Base-by-base conservation (phyloP, 2,113 vertebrate species). In the Nesoenas mayeri region DNA sequence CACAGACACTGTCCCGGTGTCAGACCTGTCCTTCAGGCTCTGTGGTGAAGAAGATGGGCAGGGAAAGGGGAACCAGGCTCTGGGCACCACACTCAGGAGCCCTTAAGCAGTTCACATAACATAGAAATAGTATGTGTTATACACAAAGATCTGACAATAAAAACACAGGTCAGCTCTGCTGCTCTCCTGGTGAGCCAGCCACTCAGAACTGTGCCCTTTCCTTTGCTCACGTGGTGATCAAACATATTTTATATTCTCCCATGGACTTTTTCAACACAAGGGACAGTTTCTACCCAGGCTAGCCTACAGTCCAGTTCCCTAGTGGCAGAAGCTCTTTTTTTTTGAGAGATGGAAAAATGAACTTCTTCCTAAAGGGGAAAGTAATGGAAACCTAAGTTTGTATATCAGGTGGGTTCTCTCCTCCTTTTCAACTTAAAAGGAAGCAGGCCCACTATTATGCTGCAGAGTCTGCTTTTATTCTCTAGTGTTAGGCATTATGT, bases 101-200 rank as follows among this genome's bases (percentile, higher is more conserved):
- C 66, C 15, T 15, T 25, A 58, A 12, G 32, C 4, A 12, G 15
- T 14, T 62, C 40, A 14, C 17, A 5, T 32, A 65, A 19, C 8
- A 5, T 0, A 51, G 9, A 28, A 57, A n/a, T 2, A 22, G 10
- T 10, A 34, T 16, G 10, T 16, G 15, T 34, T 34, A 4, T 10
- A 10, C 5, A 22, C 22, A 65, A 74, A 70, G 19, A 44, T 16
- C 17, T 24, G 44, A 12, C 60, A 74, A 20, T 22, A 44, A 22
- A 11, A 53, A 48, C 40, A 5, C 0, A 15, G 44, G 24, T 62
- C 47, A 80, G 0, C 18, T 72, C 44, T 50, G 38, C 3, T 0
- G 2, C 3, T 15, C 32, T 21, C 11, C 57, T 32, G 21, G 20
- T 44, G 36, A 54, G 18, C 11, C 36, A 29, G 24, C 5, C 22